A percentile compares a stretch with the other conserved stretches of the same genome.
These are phyloP conservation scores for Tetrapedia diversipes DNA, from an alignment of 2,888 invertebrate species.

Conservation along the genomic window DNA sequence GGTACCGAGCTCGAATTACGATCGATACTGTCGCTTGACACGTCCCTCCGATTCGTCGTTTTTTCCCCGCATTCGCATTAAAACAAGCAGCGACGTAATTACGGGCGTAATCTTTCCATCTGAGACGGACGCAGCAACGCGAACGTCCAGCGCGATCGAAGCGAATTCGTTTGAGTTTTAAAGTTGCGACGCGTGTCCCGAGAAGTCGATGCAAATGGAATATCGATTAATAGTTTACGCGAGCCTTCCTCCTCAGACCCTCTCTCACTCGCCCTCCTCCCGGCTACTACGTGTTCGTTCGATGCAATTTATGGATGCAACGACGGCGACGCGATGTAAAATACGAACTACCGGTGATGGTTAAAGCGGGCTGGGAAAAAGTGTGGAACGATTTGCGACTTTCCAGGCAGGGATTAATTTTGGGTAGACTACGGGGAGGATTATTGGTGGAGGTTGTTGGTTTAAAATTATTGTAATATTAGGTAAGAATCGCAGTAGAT, in stretches of 20 bases:
- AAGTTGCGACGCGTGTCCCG: slow-evolving; percentile 17
- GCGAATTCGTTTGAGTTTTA: slow-evolving; percentile 5
- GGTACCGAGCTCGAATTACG: slow-evolving; percentile 28
- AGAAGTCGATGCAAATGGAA: slow-evolving; percentile 43
- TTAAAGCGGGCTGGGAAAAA: background rate
- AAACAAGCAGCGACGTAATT: slow-evolving; percentile 40
- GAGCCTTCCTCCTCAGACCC: slow-evolving; percentile 9
- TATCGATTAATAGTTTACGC: slow-evolving; percentile 49
- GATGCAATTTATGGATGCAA: slow-evolving; percentile 40
- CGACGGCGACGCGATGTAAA: slow-evolving; percentile 21
- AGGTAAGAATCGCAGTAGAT: no score
- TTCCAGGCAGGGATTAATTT: slow-evolving; percentile 15
- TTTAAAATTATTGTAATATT: no score
- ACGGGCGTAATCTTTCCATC: slow-evolving; percentile 29
- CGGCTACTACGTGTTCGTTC: background rate
- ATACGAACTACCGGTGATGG: background rate
- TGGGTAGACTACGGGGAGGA: no score
- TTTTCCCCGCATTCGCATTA: slow-evolving; percentile 1
- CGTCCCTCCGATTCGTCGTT: background rate
- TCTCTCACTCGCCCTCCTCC: background rate
- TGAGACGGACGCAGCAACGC: background rate
- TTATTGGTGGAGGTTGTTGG: no score
- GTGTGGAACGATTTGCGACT: background rate
- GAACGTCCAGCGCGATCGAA: background rate
- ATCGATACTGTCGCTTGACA: slow-evolving; percentile 34